These are phyloP conservation scores for Chaitophorus viminalis DNA, from an alignment of 2,888 invertebrate genomes.

Conservation along the genomic window DNA sequence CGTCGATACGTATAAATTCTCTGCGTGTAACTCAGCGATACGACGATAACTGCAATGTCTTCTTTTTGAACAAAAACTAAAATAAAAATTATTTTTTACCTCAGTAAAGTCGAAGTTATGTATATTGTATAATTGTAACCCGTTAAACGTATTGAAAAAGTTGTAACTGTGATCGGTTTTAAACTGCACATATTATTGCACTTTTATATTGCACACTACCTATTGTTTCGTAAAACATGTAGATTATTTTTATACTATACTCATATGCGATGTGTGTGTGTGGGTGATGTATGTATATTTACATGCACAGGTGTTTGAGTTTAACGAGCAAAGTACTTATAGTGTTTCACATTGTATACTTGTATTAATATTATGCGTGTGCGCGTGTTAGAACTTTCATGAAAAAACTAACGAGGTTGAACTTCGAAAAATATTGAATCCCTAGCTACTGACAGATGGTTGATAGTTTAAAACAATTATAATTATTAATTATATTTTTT, in stretches of 20 bases:
- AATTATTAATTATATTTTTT: too few relatives aligned
- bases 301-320: not conserved
- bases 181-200: not conserved
- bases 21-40: not conserved
- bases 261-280: not conserved
- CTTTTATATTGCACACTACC: not conserved
- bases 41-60: not conserved
- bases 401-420: constrained; percentile 4
- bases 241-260: not conserved
- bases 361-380: not conserved
- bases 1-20: not conserved
- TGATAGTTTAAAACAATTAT: not conserved
- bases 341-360: not conserved
- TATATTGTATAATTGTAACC: too few relatives aligned
- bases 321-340: constrained; percentile 55
- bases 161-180: not conserved
- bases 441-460: not conserved
- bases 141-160: not conserved
- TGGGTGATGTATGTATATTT: not conserved
- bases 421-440: not conserved
- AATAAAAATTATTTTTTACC: not conserved
- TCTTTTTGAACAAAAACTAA: not conserved
- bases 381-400: not conserved
- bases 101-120: not conserved
- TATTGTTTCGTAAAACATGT: too few relatives aligned